Evolutionary conservation across 2,113 vertebrate species (phyloP).

Genomic region (Speoplatyrhinus poulsoni): DNA sequence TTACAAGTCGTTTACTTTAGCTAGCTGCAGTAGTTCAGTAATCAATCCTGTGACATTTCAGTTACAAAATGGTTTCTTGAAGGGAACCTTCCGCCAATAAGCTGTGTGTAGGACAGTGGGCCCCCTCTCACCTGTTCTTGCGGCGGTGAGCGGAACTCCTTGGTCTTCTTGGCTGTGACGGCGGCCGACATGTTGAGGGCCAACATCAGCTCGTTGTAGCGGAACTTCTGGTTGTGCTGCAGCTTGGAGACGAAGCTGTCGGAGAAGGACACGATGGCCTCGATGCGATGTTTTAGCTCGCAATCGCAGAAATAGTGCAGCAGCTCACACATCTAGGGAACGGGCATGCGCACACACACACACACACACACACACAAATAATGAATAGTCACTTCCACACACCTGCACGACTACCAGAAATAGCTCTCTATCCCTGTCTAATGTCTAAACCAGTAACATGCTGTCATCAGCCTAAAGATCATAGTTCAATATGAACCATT

Average conservation of each 20-base stretch:
- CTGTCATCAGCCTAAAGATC: conserved; percentile 26
- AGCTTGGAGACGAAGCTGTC: conserved; percentile 93
- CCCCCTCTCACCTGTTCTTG: conserved; percentile 88
- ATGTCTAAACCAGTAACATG: conserved; percentile 31
- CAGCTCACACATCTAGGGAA: conserved; percentile 91
- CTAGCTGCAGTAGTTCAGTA: not conserved
- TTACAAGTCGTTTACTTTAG: no score
- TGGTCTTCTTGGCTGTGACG: conserved; percentile 93
- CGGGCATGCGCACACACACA: conserved; percentile 18
- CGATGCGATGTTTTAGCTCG: conserved; percentile 93
- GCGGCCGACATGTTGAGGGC: conserved; percentile 98
- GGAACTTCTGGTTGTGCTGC: conserved; percentile 95
- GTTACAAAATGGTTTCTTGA: not conserved
- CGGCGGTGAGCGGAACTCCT: conserved; percentile 95
- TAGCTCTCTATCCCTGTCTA: conserved; percentile 9
- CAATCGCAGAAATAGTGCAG: conserved; percentile 98
- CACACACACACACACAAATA: conserved; percentile 18
- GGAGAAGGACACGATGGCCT: conserved; percentile 94
- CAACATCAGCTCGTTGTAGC: conserved; percentile 96
- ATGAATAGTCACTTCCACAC: not conserved
- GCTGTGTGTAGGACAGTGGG: not conserved
- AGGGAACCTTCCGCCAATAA: not conserved
- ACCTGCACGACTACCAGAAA: conserved; percentile 12
- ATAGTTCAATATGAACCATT: conserved; percentile 30
- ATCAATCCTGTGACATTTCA: not conserved